Conservation (phyloP, 1,140 invertebrate species). For the Hyles vespertilio region DNA sequence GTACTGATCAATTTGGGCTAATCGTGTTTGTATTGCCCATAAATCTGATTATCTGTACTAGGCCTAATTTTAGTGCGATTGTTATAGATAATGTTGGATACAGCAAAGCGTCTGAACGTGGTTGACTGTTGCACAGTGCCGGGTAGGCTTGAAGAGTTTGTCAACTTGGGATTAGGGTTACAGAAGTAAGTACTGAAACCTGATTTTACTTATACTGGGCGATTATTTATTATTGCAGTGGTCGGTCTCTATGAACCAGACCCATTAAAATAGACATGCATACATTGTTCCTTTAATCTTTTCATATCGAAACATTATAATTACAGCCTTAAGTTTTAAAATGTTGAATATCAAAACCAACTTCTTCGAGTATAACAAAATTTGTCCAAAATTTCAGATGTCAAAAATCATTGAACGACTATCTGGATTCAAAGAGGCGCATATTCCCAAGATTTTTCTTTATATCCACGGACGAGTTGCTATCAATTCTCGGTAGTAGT, state of each 20-base stretch:
- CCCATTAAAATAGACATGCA: too few species aligned
- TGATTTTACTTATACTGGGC: not conserved
- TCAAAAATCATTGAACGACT: constrained; percentile 93
- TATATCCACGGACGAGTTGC: constrained; percentile 93
- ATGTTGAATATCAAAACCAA: too few species aligned
- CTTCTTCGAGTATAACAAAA: not conserved
- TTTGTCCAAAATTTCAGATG: constrained; percentile 70
- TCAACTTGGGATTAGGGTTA: constrained; percentile 82
- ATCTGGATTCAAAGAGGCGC: constrained; percentile 90
- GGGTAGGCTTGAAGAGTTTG: constrained; percentile 85
- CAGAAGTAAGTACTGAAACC: constrained; percentile 76
- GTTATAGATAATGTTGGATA: constrained; percentile 87
- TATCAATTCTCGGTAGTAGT: constrained; percentile 91
- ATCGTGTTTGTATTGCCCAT: too few species aligned
- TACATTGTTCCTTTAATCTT: too few species aligned
- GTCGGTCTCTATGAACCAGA: too few species aligned
- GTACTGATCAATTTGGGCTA: too few species aligned
- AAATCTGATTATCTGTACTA: too few species aligned
- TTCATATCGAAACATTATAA: too few species aligned
- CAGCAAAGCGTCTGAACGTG: constrained; percentile 85
- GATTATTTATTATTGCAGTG: too few species aligned
- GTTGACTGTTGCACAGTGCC: constrained; percentile 84
- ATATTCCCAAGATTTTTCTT: constrained; percentile 95
- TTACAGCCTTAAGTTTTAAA: too few species aligned
- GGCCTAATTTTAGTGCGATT: not conserved